Base-by-base conservation (phyloP, 1,140 invertebrate genomes). In the Lycorma delicatula region DNA sequence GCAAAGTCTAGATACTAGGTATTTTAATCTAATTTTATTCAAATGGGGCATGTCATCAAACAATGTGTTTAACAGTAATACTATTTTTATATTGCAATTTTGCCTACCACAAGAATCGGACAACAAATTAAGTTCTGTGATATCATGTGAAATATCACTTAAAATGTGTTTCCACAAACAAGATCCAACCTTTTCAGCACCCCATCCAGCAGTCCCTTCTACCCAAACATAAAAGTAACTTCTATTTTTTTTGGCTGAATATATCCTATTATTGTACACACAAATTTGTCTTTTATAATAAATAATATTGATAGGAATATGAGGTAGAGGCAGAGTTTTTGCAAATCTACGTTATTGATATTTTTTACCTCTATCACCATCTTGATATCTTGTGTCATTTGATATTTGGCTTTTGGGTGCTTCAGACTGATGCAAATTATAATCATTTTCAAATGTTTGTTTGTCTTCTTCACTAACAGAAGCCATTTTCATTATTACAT, bases 81-180 rank as follows among this genome's bases (percentile, higher is more conserved):
- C 29, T 18, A 53, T 53, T 53, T 53, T 53, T 29, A 48, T 53
- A 20, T 53, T 53, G 9, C 28, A 7, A 28, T 71, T 72, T 61
- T 71, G 69, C 4, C 68, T 70, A 3, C 67, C 71, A 50, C 68
- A 71, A 22, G 62, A 70, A 60, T 72, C 67, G 46, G 60, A 65
- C 70, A 68, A 74, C 16, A 73, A 58, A 47, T 67, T 63, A 44
- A 72, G 56, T 23, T 68, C 7, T 46, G 67, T 62, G 23, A 68
- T 58, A 26, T 23, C 50, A 13, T 13, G 7, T 47, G 34, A 18
- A 7, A 68, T 28, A 28, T 64, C 56, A 50, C 63, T 48, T 57
- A 31, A 54, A 18, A 69, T 65, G 50, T 70, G 58, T 59, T 71
- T 71, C 13, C 56, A 46, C 11, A 72, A 31, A 48, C 66, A 71